Evolutionary conservation across 2,113 vertebrate genomes (phyloP).

Genomic region (Antechinus stuartii): DNA sequence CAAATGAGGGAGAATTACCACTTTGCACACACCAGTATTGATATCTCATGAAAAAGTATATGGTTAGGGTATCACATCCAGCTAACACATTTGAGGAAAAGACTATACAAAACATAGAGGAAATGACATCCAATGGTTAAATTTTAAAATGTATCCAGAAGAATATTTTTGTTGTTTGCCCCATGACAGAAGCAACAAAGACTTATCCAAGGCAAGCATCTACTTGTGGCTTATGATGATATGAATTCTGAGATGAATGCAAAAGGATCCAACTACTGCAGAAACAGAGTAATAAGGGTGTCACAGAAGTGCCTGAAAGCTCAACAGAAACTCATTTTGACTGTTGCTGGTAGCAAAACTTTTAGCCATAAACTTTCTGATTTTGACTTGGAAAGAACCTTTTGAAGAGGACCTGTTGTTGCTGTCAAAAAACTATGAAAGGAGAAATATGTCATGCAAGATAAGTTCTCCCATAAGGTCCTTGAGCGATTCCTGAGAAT

Average conservation of each 20-base stretch:
- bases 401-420: slow-evolving; percentile 91
- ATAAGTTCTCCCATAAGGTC: slow-evolving; percentile 97
- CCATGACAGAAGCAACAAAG: slow-evolving; percentile 98
- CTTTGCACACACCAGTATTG: slow-evolving; percentile 92
- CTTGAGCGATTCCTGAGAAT: slow-evolving; percentile 93
- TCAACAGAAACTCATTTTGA: slow-evolving; percentile 91
- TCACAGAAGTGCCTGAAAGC: slow-evolving; percentile 94
- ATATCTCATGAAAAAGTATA: slow-evolving; percentile 89
- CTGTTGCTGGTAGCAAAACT: slow-evolving; percentile 91
- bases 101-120: slow-evolving; percentile 87
- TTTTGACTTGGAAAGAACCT: slow-evolving; percentile 90
- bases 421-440: slow-evolving; percentile 92
- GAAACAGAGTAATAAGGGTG: slow-evolving; percentile 98
- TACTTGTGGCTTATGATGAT: slow-evolving; percentile 95
- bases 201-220: slow-evolving; percentile 94
- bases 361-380: slow-evolving; percentile 93
- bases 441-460: slow-evolving; percentile 96
- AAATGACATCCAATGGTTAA: slow-evolving; percentile 91
- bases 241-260: slow-evolving; percentile 97
- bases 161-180: slow-evolving; percentile 95
- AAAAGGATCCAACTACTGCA: slow-evolving; percentile 99
- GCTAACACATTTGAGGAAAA: slow-evolving; percentile 95
- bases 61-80: slow-evolving; percentile 90
- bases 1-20: slow-evolving; percentile 93
- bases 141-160: slow-evolving; percentile 97